Evolutionary conservation across 2,888 invertebrate genomes (phyloP).

Genomic region (Ormia ochracea): DNA sequence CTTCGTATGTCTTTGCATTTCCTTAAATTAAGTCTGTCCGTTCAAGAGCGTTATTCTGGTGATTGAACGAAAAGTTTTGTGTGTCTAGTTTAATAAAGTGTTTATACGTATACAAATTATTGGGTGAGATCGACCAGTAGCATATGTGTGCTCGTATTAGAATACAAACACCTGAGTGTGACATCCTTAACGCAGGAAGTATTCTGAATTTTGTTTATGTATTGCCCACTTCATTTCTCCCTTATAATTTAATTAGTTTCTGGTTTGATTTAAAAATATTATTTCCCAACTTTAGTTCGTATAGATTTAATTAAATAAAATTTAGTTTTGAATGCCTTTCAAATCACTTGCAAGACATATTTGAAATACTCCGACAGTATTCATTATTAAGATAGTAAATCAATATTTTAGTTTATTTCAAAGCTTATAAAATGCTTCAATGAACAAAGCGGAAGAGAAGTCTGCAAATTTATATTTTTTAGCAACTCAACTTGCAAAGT

Average conservation of each 20-base stretch:
- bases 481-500: too few species aligned
- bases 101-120: constrained; percentile 50
- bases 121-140: constrained; percentile 1
- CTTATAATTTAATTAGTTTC: neutral
- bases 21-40: neutral
- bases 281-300: too few species aligned
- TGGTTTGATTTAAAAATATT: neutral
- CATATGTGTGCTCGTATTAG: neutral
- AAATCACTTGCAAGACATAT: neutral
- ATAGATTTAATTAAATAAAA: too few species aligned
- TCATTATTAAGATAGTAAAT: constrained; percentile 27
- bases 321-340: too few species aligned
- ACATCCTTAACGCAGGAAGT: constrained; percentile 29
- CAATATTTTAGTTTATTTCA: too few species aligned
- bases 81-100: constrained; percentile 47
- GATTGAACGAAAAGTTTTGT: neutral
- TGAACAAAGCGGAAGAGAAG: too few species aligned
- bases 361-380: neutral
- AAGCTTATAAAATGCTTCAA: too few species aligned
- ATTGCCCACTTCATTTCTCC: neutral
- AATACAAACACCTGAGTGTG: constrained; percentile 1
- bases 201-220: neutral
- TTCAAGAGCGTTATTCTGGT: neutral
- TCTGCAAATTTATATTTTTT: too few species aligned
- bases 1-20: neutral